Conservation (phyloP, 2,797 vertebrate genomes). For the Odontamblyopus lacepedii region DNA sequence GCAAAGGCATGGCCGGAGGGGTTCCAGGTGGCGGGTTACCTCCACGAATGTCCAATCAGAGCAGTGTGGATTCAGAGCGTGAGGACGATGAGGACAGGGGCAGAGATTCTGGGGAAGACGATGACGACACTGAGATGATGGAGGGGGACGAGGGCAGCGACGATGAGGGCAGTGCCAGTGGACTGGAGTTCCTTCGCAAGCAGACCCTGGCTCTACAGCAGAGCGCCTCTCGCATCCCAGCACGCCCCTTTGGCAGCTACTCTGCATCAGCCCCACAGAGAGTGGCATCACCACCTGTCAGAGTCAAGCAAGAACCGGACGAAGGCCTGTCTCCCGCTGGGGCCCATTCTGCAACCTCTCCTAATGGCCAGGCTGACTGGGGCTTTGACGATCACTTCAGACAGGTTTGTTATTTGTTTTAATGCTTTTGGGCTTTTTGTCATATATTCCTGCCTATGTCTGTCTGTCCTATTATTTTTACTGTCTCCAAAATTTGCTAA, state of each 20-base stretch:
- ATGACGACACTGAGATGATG: conserved; percentile 77
- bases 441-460: not conserved
- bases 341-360: conserved; percentile 70
- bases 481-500: not conserved
- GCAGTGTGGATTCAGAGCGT: conserved; percentile 82
- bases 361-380: conserved; percentile 83
- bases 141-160: conserved; percentile 86
- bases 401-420: conserved; percentile 80
- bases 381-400: conserved; percentile 88
- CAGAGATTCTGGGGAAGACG: conserved; percentile 72
- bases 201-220: conserved; percentile 81
- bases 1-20: conserved; percentile 71
- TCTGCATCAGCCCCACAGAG: conserved; percentile 62
- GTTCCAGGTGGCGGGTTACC: conserved; percentile 50
- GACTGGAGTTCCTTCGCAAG: conserved; percentile 81
- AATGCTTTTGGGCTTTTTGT: not conserved
- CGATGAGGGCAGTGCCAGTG: conserved; percentile 69
- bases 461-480: not conserved
- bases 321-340: conserved; percentile 80
- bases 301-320: conserved; percentile 82
- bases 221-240: conserved; percentile 59
- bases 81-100: conserved; percentile 78
- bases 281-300: conserved; percentile 67
- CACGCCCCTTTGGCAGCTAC: conserved; percentile 62
- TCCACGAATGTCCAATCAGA: conserved; percentile 77